phyloP scores from a whole-genome alignment of 2,888 invertebrate genomes.

The Acleris cristana region DNA sequence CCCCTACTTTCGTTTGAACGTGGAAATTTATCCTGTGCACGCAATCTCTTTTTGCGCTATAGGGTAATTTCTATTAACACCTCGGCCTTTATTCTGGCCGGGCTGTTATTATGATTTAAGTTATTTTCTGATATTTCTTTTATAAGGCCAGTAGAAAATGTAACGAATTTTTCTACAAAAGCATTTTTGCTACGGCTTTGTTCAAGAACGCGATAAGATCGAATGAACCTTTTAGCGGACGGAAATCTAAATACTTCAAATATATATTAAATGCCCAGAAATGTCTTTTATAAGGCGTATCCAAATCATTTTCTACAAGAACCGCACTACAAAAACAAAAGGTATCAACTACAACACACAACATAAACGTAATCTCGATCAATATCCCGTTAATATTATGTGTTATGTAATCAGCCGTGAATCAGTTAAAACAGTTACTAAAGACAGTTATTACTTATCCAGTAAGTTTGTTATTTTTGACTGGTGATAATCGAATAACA shows the following conservation, averaged over 20 bases:
- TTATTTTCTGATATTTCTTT: constrained; percentile 28
- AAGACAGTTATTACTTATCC: too few relatives aligned
- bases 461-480: too few relatives aligned
- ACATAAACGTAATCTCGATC: too few relatives aligned
- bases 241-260: background rate
- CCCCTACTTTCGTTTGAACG: constrained; percentile 6
- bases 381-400: too few relatives aligned
- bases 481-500: too few relatives aligned
- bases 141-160: constrained; percentile 15
- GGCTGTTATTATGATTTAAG: constrained; percentile 34
- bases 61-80: constrained; percentile 37
- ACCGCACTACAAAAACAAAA: too few relatives aligned
- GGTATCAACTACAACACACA: too few relatives aligned
- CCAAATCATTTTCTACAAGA: too few relatives aligned
- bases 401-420: too few relatives aligned
- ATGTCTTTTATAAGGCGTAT: too few relatives aligned
- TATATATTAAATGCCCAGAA: too few relatives aligned
- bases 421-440: too few relatives aligned
- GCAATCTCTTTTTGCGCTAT: constrained; percentile 32
- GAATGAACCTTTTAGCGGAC: background rate
- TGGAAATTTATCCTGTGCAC: constrained; percentile 33
- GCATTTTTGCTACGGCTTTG: constrained; percentile 7
- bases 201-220: constrained; percentile 10
- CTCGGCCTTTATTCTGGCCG: constrained; percentile 18
- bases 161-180: background rate